A percentile compares a stretch with the other conserved stretches of the same genome.
Conservation (phyloP, 2,113 vertebrate genomes). For the Aramus guarauna region DNA sequence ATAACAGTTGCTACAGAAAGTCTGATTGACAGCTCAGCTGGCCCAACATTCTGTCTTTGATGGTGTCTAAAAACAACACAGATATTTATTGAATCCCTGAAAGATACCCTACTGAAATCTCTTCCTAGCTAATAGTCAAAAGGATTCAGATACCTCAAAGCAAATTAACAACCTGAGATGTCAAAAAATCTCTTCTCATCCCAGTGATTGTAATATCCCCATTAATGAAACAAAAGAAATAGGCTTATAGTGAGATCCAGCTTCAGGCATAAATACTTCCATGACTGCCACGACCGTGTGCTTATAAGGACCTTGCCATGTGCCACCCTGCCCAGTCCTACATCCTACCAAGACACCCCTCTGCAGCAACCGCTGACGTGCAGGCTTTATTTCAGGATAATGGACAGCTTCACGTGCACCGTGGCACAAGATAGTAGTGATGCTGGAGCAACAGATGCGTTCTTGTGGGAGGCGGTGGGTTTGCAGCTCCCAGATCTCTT, state of each 20-base stretch:
- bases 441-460: neutral
- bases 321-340: neutral
- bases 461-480: neutral
- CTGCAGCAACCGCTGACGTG: neutral
- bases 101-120: neutral
- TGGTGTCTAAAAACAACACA: neutral
- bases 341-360: neutral
- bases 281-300: neutral
- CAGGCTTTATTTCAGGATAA: neutral
- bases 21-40: neutral
- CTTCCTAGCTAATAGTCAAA: neutral
- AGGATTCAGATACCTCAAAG: neutral
- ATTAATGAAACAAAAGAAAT: neutral
- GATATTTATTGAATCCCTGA: neutral
- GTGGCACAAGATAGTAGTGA: neutral
- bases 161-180: neutral
- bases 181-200: neutral
- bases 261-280: neutral
- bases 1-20: neutral
- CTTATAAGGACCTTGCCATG: neutral
- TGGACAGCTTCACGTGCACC: neutral
- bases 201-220: neutral
- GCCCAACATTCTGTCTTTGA: neutral
- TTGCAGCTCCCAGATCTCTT: neutral
- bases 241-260: neutral